Percentiles rank a stretch among this genome's conserved stretches.
Conservation (phyloP, 1,140 invertebrate genomes). For the Piezodorus guildinii region DNA sequence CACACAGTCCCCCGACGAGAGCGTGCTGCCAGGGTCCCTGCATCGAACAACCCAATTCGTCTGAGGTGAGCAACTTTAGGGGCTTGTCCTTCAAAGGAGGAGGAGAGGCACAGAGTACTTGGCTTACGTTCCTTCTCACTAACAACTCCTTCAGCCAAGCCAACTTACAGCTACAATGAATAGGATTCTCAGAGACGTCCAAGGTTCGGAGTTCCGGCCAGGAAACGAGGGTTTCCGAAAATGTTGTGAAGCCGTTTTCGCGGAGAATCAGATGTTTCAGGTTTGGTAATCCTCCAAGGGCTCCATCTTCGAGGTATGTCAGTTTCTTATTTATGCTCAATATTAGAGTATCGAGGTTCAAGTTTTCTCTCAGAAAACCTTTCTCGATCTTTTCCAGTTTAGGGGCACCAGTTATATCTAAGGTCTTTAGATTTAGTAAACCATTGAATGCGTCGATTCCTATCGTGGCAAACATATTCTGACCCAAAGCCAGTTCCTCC, state of each 20-base stretch:
- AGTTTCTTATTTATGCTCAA: constrained; percentile 66
- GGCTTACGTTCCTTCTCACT: constrained; percentile 51
- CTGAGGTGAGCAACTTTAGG: constrained; percentile 52
- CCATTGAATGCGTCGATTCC: constrained; percentile 60
- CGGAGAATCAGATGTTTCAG: constrained; percentile 59
- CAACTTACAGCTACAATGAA: constrained; percentile 67
- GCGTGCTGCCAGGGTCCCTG: constrained; percentile 62
- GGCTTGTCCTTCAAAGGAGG: constrained; percentile 53
- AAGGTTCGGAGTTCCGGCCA: constrained; percentile 64
- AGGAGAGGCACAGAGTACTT: constrained; percentile 61
- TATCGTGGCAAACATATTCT: constrained; percentile 62
- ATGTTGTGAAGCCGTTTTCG: constrained; percentile 61
- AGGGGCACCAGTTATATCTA: constrained; percentile 64
- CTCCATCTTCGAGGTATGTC: constrained; percentile 54
- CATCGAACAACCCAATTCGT: constrained; percentile 67
- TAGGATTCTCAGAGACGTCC: constrained; percentile 70
- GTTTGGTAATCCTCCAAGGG: constrained; percentile 63
- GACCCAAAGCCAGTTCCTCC: constrained; percentile 67
- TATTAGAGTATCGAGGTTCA: constrained; percentile 64
- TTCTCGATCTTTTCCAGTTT: constrained; percentile 55
- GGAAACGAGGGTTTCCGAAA: constrained; percentile 61
- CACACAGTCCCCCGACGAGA: constrained; percentile 59
- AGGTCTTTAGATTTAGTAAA: constrained; percentile 55
- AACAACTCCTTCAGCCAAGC: constrained; percentile 69
- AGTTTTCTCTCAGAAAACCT: constrained; percentile 63